Base-by-base conservation (phyloP, 2,797 vertebrate species). In the Oreochromis mossambicus region DNA sequence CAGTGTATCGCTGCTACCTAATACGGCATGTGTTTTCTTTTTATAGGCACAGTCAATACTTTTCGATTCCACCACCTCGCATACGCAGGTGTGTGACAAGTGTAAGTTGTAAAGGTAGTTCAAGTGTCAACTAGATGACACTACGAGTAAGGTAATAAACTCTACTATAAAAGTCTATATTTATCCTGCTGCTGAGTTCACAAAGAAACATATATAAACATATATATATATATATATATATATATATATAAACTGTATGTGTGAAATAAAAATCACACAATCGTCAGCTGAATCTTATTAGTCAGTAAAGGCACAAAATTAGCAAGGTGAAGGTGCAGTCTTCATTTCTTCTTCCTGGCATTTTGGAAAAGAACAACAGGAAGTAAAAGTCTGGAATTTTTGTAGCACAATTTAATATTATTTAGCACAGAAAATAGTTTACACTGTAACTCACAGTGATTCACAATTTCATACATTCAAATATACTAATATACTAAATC, bases 401-500 rank as follows among this genome's bases (percentile, higher is more conserved):
- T 41, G 5, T 41, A 41, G n/a, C 34, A 1, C 7, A 0, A 1
- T 43, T 43, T 0, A 6, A 0, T 0, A 9, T 43, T 26, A 70
- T 21, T 70, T 26, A 10, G 13, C 8, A 29, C 55, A 32, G 6
- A 32, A 1, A 10, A 14, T 17, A 1, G 26, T 32, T 32, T 58
- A 26, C 5, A 58, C 8, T 10, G 4, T 58, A 17, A 58, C 43
- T 46, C 41, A 46, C 36, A 68, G 13, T 68, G 10, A 26, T 24
- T 43, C 63, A 24, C 21, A 7, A 14, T 11, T 46, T 26, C 21
- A 70, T 0, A 26, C 66, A 70, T 11, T 0, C 11, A 24, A 17
- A 43, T 6, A 43, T 43, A 9, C 12, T 4, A 58, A 32, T 58
- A 7, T 70, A 24, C 1, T 26, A 14, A 50, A 4, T 26, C 26